These are phyloP conservation scores for Epirrita christyi DNA, from an alignment of 2,888 invertebrate genomes.

Conservation along the genomic window DNA sequence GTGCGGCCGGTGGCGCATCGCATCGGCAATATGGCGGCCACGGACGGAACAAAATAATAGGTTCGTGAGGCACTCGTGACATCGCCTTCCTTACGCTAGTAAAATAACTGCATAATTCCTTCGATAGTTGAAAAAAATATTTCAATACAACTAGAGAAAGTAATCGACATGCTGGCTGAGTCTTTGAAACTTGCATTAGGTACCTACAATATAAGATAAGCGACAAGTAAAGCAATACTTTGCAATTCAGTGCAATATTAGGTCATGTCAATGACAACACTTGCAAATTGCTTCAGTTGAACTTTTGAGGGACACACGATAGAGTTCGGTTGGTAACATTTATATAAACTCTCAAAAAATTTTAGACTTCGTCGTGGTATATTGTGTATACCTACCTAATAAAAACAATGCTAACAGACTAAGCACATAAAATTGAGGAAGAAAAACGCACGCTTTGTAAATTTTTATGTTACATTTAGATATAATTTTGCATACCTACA, in stretches of 20 bases:
- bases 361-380: no score
- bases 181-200: background rate
- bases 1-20: slow-evolving; percentile 58
- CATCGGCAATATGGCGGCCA: slow-evolving; percentile 71
- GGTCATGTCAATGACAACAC: slow-evolving; percentile 30
- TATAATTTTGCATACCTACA: no score
- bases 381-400: no score
- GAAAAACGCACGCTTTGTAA: background rate
- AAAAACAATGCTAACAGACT: slow-evolving; percentile 1
- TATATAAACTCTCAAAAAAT: background rate
- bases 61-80: slow-evolving; percentile 56
- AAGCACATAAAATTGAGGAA: background rate
- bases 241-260: slow-evolving; percentile 21
- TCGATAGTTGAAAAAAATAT: background rate
- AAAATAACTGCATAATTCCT: slow-evolving; percentile 49
- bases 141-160: background rate
- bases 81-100: slow-evolving; percentile 70
- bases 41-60: slow-evolving; percentile 68
- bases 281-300: slow-evolving; percentile 4
- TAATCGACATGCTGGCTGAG: background rate
- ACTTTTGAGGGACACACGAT: background rate
- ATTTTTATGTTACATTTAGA: no score
- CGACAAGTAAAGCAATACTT: slow-evolving; percentile 2
- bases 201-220: background rate
- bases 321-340: background rate